Evolutionary conservation across 2,113 vertebrate genomes (phyloP), one percentile per base, ranked within the genome.

Genomic region (Scomber japonicus): DNA sequence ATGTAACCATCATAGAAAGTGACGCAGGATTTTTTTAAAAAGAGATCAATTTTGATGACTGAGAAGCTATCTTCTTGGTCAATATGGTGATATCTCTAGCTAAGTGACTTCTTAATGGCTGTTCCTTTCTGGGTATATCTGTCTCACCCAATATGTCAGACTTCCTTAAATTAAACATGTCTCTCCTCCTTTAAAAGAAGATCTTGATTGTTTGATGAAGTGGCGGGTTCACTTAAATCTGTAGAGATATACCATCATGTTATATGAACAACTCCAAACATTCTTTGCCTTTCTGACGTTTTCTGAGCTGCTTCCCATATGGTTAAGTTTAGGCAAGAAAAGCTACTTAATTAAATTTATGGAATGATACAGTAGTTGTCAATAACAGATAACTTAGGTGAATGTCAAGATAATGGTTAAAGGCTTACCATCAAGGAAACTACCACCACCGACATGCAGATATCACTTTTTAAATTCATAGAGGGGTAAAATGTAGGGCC

Each of bases 111-210:
- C 49, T 19, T 78, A 55, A 74, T 74, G 30, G 48, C 45, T 76
- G 44, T 57, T 71, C 61, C 44, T 44, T 76, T 0, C 15, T 53
- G 15, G 71, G 30, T 45, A 45, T 44, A 48, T 86, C 68, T 88
- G 86, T 79, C 78, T 69, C 45, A 61, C 12, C 66, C 75, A 64
- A 71, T 88, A 70, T 77, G 30, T 86, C 71, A 82, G 7, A 75
- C 62, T 69, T 8, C 5, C 53, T 68, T 81, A 50, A 76, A 84
- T 84, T 65, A 79, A 80, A 77, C 44, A 86, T 53, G 63, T 64
- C 50, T 57, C 55, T n/a, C 50, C 35, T 40, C 35, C 8, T 7
- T 74, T 74, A 55, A 67, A 82, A 35, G 45, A 60, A 53, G 46
- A 51, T 53, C 51, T 48, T 51, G 56, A 81, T 68, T 53, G 16